These are phyloP conservation scores for Babyrousa celebensis DNA, from an alignment of 2,797 vertebrate genomes.

Conservation along the genomic window DNA sequence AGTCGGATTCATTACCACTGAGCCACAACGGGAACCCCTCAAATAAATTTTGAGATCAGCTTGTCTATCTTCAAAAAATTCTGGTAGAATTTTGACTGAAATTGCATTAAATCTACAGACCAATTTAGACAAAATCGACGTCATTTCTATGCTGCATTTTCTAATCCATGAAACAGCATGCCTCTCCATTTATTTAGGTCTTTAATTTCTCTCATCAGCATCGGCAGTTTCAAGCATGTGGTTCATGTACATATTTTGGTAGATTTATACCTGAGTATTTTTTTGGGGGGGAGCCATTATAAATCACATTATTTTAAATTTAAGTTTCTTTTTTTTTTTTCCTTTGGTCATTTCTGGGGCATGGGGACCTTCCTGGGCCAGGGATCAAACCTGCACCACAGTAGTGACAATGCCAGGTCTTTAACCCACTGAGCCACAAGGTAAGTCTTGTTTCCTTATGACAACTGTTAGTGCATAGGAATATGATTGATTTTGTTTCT, in stretches of 20 bases:
- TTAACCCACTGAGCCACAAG: too few species aligned
- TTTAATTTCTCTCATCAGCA: slow-evolving; percentile 10
- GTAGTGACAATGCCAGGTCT: too few species aligned
- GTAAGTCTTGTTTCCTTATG: background rate
- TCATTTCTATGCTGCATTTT: slow-evolving; percentile 12
- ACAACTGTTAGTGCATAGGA: background rate
- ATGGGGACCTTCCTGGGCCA: too few species aligned
- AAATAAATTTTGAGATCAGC: slow-evolving; percentile 2
- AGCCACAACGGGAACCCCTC: too few species aligned
- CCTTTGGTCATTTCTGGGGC: too few species aligned
- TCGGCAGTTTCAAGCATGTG: background rate
- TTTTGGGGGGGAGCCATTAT: background rate
- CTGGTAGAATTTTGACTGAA: background rate
- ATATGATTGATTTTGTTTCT: background rate
- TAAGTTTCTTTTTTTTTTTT: background rate
- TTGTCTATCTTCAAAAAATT: background rate
- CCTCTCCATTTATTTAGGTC: slow-evolving; percentile 7
- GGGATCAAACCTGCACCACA: too few species aligned
- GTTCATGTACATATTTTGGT: background rate
- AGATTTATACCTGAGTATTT: background rate
- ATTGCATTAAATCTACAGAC: slow-evolving; percentile 32
- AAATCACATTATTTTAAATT: slow-evolving; percentile 41
- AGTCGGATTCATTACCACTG: too few species aligned
- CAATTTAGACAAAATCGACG: slow-evolving; percentile 13
- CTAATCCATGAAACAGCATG: background rate